Conservation (phyloP, 2,888 invertebrate species). For the Drosophila histrio region DNA sequence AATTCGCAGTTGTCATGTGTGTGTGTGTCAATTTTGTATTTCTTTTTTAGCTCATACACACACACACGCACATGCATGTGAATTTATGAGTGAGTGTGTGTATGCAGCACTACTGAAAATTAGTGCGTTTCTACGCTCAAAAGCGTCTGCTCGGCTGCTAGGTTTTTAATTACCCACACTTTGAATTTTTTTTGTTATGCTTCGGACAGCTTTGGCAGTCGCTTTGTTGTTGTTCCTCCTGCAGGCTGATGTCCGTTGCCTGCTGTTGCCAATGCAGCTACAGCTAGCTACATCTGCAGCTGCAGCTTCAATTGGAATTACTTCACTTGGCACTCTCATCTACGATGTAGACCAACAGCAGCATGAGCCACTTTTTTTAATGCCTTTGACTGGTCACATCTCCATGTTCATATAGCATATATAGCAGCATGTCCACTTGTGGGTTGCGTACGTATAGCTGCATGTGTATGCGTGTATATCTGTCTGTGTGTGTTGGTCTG, state of each 20-base stretch:
- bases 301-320: slow-evolving; percentile 75
- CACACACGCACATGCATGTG: slow-evolving; percentile 16
- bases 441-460: slow-evolving; percentile 21
- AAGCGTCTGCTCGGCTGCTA: slow-evolving; percentile 70
- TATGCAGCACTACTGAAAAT: slow-evolving; percentile 70
- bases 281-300: slow-evolving; percentile 61
- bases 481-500: slow-evolving; percentile 7
- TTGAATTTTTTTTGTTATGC: slow-evolving; percentile 54
- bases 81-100: slow-evolving; percentile 45
- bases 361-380: slow-evolving; percentile 54
- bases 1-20: slow-evolving; percentile 49
- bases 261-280: slow-evolving; percentile 55
- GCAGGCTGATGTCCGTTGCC: slow-evolving; percentile 5
- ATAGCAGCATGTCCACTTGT: slow-evolving; percentile 52
- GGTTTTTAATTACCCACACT: slow-evolving; percentile 81
- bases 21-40: slow-evolving; percentile 51
- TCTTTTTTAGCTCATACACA: slow-evolving; percentile 42
- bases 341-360: slow-evolving; percentile 53
- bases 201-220: slow-evolving; percentile 45
- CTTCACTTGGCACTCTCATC: slow-evolving; percentile 77
- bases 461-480: slow-evolving; percentile 13
- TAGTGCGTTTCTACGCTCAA: slow-evolving; percentile 79
- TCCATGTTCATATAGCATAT: slow-evolving; percentile 41
- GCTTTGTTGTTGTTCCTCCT: slow-evolving; percentile 38
- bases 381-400: slow-evolving; percentile 66